These are phyloP conservation scores for Tetragonula carbonaria DNA, from an alignment of 2,888 invertebrate species.

Conservation along the genomic window DNA sequence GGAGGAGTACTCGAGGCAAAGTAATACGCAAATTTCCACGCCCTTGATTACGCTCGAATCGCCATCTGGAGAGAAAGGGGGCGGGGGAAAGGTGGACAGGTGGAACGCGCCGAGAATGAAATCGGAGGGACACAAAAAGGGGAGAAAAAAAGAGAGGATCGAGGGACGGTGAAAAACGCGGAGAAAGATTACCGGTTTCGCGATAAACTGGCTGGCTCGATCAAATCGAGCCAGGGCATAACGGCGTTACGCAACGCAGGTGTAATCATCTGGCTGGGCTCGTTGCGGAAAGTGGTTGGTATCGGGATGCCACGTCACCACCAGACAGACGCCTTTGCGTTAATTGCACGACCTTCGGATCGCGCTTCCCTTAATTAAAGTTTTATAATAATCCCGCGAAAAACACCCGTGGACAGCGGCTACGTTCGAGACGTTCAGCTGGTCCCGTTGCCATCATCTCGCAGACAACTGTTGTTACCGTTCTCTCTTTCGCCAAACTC, in stretches of 20 bases:
- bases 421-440: not conserved
- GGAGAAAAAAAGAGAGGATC: too few relatives aligned
- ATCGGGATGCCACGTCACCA: conserved; percentile 52
- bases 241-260: conserved; percentile 73
- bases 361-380: conserved; percentile 67
- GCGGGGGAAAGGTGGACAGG: not conserved
- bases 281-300: conserved; percentile 59
- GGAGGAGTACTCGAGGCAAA: too few relatives aligned
- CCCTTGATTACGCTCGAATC: not conserved
- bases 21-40: not conserved
- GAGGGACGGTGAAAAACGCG: conserved; percentile 2
- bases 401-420: not conserved
- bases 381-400: conserved; percentile 62
- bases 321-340: conserved; percentile 30
- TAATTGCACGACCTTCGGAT: conserved; percentile 67
- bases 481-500: conserved; percentile 3
- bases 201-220: conserved; percentile 72
- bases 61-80: not conserved
- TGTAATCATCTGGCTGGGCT: conserved; percentile 71
- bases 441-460: conserved; percentile 18
- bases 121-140: not conserved
- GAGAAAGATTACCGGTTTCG: conserved; percentile 68
- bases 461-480: conserved; percentile 34
- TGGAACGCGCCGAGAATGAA: not conserved
- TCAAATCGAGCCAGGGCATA: conserved; percentile 67